Percentiles rank a stretch among this genome's conserved stretches.
These are phyloP conservation scores for Borostomias antarcticus DNA, from an alignment of 2,797 vertebrate species.

Conservation along the genomic window DNA sequence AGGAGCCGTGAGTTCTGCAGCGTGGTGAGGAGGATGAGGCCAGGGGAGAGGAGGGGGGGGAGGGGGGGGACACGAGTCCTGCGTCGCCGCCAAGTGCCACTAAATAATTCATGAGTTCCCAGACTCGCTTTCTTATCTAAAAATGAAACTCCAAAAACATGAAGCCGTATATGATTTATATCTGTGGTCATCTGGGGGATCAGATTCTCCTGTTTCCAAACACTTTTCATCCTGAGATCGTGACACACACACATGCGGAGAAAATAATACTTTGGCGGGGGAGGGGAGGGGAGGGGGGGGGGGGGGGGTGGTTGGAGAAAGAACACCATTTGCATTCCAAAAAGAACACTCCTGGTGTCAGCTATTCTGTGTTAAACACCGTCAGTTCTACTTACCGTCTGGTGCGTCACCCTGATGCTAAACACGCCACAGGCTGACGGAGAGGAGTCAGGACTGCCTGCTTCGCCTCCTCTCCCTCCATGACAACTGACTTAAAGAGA, in stretches of 20 bases:
- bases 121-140: conserved; percentile 42
- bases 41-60: conserved; percentile 9
- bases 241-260: conserved; percentile 19
- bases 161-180: conserved; percentile 9
- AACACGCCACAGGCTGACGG: background rate
- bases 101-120: conserved; percentile 60
- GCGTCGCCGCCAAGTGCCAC: conserved; percentile 32
- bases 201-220: conserved; percentile 20
- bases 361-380: conserved; percentile 47
- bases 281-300: too few species aligned
- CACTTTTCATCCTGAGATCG: conserved; percentile 18
- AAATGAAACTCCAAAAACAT: conserved; percentile 42
- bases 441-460: too few species aligned
- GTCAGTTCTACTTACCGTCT: conserved; percentile 52
- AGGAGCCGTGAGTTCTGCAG: conserved; percentile 52
- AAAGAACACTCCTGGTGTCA: conserved; percentile 42
- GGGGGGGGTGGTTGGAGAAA: conserved; percentile 34
- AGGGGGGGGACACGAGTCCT: conserved; percentile 40
- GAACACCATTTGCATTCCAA: conserved; percentile 45
- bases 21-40: conserved; percentile 24
- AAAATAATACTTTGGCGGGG: conserved; percentile 25
- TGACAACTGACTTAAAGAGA: background rate
- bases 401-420: conserved; percentile 20
- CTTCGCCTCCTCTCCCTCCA: too few species aligned
- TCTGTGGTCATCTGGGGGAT: conserved; percentile 21